Evolutionary conservation across 2,797 vertebrate genomes (phyloP).

Genomic region (Pristis pectinata): DNA sequence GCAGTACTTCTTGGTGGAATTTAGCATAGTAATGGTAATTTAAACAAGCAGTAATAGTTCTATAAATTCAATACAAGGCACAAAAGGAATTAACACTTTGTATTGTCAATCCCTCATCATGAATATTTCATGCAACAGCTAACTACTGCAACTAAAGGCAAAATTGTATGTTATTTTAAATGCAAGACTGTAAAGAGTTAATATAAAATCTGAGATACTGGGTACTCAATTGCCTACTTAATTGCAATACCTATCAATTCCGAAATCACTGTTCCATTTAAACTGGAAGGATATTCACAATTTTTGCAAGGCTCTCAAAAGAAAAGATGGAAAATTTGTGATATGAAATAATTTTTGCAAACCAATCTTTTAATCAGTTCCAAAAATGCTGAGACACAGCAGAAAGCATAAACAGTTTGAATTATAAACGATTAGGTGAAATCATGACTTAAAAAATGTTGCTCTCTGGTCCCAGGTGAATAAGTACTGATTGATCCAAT

Average conservation of each 20-base stretch:
- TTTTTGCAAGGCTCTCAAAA: neutral
- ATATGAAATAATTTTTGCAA: neutral
- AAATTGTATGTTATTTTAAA: neutral
- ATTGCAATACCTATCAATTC: neutral
- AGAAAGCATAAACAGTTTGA: neutral
- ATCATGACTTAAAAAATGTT: neutral
- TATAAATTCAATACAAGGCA: neutral
- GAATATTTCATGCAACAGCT: neutral
- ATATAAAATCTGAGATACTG: neutral
- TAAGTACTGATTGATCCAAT: neutral
- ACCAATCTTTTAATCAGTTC: neutral
- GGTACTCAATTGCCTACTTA: neutral
- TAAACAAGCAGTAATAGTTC: neutral
- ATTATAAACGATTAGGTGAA: neutral
- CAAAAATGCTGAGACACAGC: neutral
- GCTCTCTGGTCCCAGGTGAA: neutral
- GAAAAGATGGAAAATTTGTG: neutral
- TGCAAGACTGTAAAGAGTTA: slow-evolving; percentile 14
- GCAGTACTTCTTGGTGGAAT: neutral
- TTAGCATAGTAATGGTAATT: too few relatives aligned
- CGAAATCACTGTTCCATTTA: neutral
- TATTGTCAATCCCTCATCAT: neutral
- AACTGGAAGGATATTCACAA: neutral
- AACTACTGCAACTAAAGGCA: neutral
- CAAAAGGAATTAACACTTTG: neutral